Evolutionary conservation across 2,888 invertebrate species (phyloP).

Genomic region (Drosophila neonasuta): DNA sequence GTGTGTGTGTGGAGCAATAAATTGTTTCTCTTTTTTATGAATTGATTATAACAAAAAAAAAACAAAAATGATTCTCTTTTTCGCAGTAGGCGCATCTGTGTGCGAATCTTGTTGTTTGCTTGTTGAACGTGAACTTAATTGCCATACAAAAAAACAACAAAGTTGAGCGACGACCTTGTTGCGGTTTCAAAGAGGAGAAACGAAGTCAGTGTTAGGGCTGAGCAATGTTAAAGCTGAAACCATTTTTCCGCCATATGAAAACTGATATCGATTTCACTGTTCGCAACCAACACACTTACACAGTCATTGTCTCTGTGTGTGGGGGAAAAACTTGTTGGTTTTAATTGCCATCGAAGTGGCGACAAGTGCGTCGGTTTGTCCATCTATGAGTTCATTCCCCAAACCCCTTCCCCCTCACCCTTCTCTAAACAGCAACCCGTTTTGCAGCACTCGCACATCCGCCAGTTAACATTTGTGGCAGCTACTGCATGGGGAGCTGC

Average conservation of each 20-base stretch:
- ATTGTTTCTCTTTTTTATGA: slow-evolving; percentile 46
- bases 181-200: slow-evolving; percentile 29
- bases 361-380: slow-evolving; percentile 56
- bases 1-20: slow-evolving; percentile 6
- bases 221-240: slow-evolving; percentile 50
- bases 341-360: slow-evolving; percentile 64
- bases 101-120: slow-evolving; percentile 26
- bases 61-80: slow-evolving; percentile 28
- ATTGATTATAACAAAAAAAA: slow-evolving; percentile 31
- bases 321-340: slow-evolving; percentile 56
- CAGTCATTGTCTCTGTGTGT: not conserved
- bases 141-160: slow-evolving; percentile 33
- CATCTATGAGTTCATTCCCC: slow-evolving; percentile 17
- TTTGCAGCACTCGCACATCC: slow-evolving; percentile 36
- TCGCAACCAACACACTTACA: slow-evolving; percentile 21
- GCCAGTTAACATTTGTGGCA: slow-evolving; percentile 18
- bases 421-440: slow-evolving; percentile 36
- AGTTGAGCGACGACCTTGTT: slow-evolving; percentile 58
- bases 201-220: slow-evolving; percentile 10
- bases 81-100: slow-evolving; percentile 9
- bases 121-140: slow-evolving; percentile 53
- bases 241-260: slow-evolving; percentile 62
- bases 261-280: slow-evolving; percentile 70
- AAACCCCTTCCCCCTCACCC: not conserved
- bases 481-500: slow-evolving; percentile 24